Percentiles rank a stretch among this genome's conserved stretches.
phyloP scores from a whole-genome alignment of 2,797 vertebrate species.

The Hapalemur alaotrensis region DNA sequence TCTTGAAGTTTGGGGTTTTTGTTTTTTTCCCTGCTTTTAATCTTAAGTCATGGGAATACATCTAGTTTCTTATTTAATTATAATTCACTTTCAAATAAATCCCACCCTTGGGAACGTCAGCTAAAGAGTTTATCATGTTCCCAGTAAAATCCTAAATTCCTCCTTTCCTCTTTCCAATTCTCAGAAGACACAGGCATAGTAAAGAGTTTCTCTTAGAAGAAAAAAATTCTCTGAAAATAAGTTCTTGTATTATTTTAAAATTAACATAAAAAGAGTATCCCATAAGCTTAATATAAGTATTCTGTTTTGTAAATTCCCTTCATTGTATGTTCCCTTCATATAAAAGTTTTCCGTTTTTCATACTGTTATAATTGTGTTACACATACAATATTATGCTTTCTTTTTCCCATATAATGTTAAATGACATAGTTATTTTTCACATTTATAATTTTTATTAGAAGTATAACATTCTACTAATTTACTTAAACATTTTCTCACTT shows the following conservation, averaged over 20 bases:
- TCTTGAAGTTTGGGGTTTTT: background rate
- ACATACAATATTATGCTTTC: background rate
- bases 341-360: background rate
- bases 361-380: background rate
- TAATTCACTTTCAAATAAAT: constrained; percentile 12
- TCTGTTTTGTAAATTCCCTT: background rate
- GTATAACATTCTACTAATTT: background rate
- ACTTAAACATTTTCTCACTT: background rate
- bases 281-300: background rate
- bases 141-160: background rate
- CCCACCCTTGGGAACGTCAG: background rate
- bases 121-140: background rate
- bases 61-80: constrained; percentile 4
- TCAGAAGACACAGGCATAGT: background rate
- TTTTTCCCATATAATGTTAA: background rate
- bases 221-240: background rate
- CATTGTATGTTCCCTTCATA: background rate
- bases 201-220: background rate
- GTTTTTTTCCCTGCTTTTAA: constrained; percentile 25
- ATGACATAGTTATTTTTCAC: background rate
- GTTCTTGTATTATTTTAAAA: constrained; percentile 21
- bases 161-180: background rate
- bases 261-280: background rate
- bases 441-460: background rate
- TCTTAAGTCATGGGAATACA: background rate